phyloP scores from a whole-genome alignment of 2,888 invertebrate species.

The Philaethria dido region DNA sequence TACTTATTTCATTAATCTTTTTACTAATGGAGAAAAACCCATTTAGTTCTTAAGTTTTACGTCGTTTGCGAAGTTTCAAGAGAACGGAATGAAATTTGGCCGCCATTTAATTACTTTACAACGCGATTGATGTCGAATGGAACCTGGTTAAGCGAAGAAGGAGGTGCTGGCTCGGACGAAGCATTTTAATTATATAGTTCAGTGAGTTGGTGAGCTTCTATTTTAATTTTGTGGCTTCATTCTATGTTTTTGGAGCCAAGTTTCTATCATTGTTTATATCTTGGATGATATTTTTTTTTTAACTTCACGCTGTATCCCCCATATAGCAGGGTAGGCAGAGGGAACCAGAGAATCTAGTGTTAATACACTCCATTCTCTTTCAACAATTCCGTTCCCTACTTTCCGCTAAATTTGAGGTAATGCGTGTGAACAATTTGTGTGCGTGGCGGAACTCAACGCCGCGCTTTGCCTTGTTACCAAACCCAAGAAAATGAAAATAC shows the following conservation, averaged over 20 bases:
- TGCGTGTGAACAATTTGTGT: too few species aligned
- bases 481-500: too few species aligned
- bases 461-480: too few species aligned
- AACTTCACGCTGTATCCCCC: too few species aligned
- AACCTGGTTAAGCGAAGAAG: slow-evolving; percentile 17
- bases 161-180: slow-evolving; percentile 9
- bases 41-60: slow-evolving; percentile 36
- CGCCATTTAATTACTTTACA: slow-evolving; percentile 34
- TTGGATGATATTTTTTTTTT: too few species aligned
- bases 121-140: slow-evolving; percentile 31
- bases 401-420: too few species aligned
- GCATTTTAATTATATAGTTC: slow-evolving; percentile 16
- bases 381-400: too few species aligned
- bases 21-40: slow-evolving; percentile 27
- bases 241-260: not conserved
- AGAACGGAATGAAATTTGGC: slow-evolving; percentile 25
- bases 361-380: too few species aligned
- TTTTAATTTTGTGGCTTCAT: slow-evolving; percentile 11
- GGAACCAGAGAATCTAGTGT: too few species aligned
- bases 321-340: too few species aligned
- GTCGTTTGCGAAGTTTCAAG: slow-evolving; percentile 28
- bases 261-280: not conserved
- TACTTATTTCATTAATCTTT: slow-evolving; percentile 35
- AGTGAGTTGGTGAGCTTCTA: not conserved
- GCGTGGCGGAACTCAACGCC: too few species aligned